phyloP scores from a whole-genome alignment of 1,140 invertebrate genomes.

The Chrysoperla carnea region DNA sequence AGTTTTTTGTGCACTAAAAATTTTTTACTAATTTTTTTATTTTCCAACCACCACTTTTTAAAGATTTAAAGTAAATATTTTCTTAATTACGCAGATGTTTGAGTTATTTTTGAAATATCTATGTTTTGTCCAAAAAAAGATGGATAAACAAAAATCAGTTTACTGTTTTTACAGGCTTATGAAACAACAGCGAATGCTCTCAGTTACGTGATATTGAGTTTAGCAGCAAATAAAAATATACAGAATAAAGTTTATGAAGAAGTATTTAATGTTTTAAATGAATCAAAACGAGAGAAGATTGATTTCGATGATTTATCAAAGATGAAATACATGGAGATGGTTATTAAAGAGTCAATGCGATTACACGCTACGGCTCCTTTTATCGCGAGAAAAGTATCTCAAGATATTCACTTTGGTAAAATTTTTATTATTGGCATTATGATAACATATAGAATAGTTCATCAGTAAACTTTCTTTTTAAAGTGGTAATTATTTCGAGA shows the following conservation, averaged over 20 bases:
- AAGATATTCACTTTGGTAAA: conserved; percentile 32
- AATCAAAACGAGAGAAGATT: conserved; percentile 24
- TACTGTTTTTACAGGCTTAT: conserved; percentile 38
- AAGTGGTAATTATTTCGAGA: no score
- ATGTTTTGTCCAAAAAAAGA: no score
- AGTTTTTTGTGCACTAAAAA: no score
- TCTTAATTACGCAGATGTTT: no score
- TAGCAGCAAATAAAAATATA: conserved; percentile 35
- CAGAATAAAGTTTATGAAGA: conserved; percentile 43
- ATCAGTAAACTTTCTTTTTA: no score
- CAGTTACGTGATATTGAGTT: conserved; percentile 32
- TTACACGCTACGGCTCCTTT: conserved; percentile 57
- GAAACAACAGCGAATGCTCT: conserved; percentile 48
- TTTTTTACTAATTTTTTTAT: no score
- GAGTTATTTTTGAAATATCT: no score
- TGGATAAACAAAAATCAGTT: no score
- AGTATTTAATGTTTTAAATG: conserved; percentile 35
- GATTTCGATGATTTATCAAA: conserved; percentile 40
- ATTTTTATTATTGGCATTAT: no score
- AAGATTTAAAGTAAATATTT: no score
- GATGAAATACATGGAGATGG: conserved; percentile 56
- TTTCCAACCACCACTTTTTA: no score
- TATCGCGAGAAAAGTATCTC: conserved; percentile 36
- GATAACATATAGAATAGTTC: background rate
- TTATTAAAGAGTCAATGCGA: conserved; percentile 47